A percentile compares a stretch with the other conserved stretches of the same genome.
phyloP scores from a whole-genome alignment of 2,888 invertebrate species.

The Bombyx huttoni region DNA sequence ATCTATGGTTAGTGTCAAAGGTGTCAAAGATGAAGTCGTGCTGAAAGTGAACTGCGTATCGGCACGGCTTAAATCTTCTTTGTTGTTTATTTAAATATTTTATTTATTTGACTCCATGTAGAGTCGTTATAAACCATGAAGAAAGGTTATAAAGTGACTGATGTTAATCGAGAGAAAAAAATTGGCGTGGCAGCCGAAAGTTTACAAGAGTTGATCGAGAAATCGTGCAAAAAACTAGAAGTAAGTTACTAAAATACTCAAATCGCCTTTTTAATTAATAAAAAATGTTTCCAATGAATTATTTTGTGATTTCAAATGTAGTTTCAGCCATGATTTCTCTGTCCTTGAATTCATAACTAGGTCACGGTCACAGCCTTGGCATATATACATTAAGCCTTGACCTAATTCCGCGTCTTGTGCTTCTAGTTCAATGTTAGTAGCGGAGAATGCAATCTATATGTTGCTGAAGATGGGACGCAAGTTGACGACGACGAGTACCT shows the following conservation, averaged over 20 bases:
- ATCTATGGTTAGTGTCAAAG: too few relatives aligned
- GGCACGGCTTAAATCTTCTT: conserved; percentile 6
- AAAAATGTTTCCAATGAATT: background rate
- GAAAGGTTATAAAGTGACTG: conserved; percentile 81
- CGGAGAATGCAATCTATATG: conserved; percentile 63
- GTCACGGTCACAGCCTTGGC: conserved; percentile 52
- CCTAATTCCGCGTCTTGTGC: conserved; percentile 26
- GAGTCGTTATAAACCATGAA: conserved; percentile 42
- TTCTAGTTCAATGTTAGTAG: conserved; percentile 64
- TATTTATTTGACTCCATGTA: conserved; percentile 6
- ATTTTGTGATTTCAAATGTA: conserved; percentile 4
- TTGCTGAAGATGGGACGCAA: conserved; percentile 78
- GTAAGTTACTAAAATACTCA: conserved; percentile 46
- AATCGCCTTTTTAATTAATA: background rate
- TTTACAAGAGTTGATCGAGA: conserved; percentile 76
- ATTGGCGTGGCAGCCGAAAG: conserved; percentile 80
- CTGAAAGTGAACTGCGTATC: background rate
- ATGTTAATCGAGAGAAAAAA: conserved; percentile 76
- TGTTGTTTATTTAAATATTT: conserved; percentile 22
- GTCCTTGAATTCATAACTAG: conserved; percentile 22
- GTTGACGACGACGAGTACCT: conserved; percentile 85
- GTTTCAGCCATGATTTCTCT: conserved; percentile 22
- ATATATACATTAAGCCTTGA: conserved; percentile 36
- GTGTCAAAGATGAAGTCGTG: background rate
- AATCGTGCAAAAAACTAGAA: conserved; percentile 77